phyloP scores from a whole-genome alignment of 2,797 vertebrate species.

The Leucoraja ocellata region DNA sequence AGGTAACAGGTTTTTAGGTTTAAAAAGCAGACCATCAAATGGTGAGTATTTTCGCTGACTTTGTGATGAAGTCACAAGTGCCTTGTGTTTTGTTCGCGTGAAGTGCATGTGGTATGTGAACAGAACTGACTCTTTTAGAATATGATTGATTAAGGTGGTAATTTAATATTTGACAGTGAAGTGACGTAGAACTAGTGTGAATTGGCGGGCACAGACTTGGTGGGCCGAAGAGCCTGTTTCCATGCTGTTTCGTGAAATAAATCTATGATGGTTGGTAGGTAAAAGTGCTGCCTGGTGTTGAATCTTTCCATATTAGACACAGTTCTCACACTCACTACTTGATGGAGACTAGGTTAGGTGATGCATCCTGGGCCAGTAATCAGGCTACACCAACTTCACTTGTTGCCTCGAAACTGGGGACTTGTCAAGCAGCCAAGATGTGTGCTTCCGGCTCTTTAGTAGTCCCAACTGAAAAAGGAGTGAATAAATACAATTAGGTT shows the following conservation, averaged over 20 bases:
- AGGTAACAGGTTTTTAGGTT: not conserved
- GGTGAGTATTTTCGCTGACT: not conserved
- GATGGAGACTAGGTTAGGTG: not conserved
- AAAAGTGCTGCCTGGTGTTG: not conserved
- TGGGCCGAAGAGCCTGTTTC: too few relatives aligned
- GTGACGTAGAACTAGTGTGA: too few relatives aligned
- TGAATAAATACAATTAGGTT: not conserved
- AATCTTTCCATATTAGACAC: not conserved
- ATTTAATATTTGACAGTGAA: not conserved
- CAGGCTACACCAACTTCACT: not conserved
- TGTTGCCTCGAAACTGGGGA: not conserved
- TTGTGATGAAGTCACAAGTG: not conserved
- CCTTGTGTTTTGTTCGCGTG: not conserved
- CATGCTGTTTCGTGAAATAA: too few relatives aligned
- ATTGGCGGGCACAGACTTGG: too few relatives aligned
- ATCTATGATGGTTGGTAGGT: not conserved
- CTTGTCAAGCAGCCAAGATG: not conserved
- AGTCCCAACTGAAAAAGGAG: not conserved
- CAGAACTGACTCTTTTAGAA: not conserved
- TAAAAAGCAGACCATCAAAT: not conserved
- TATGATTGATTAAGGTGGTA: not conserved
- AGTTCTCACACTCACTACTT: not conserved
- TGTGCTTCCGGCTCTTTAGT: not conserved
- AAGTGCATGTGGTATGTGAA: not conserved
- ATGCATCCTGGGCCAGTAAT: not conserved